Base-by-base conservation (phyloP, 2,113 vertebrate genomes). In the Anhinga anhinga region DNA sequence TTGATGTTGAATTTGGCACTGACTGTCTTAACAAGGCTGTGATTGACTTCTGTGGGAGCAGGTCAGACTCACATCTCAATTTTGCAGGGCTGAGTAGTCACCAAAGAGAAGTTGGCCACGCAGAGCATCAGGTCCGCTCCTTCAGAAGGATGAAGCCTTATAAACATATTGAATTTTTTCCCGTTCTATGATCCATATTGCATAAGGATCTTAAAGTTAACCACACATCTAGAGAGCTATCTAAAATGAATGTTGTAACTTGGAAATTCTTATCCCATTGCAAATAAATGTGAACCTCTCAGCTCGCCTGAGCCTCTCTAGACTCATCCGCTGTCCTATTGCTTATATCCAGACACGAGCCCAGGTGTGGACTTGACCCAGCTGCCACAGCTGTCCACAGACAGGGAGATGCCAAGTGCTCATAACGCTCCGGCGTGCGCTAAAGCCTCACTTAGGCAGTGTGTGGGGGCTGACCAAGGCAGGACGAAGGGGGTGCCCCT, bases 371-470 rank as follows among this genome's bases (percentile, higher is more conserved):
- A 52, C 50, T 40, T 52, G 53, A 63, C 59, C 25, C 50, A 42
- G 59, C 5, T 87, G 73, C 71, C 66, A 50, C 13, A n/a, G 15
- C 59, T 49, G n/a, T 3, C 65, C n/a, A 30, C 40, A 58, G 49
- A 19, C 11, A 72, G 76, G 45, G 25, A 42, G 52, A 25, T 67
- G 32, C 14, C 59, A 67, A 20, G 15, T n/a, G 27, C 56, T 63
- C 12, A 0, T 27, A 32, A 7, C 2, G 3, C 56, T 71, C 42
- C 50, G 55, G 12, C 3, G 1, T 9, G 30, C 15, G n/a, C 50
- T 44, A 20, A 38, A 82, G 47, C 44, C 73, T 74, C 65, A 4
- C 30, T 49, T n/a, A n/a, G 1, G 19, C 23, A 36, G 40, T 2
- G 61, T 26, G 44, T 6, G 20, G 9, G 38, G 11, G 16, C 5